A percentile compares a stretch with the other conserved stretches of the same genome.
phyloP scores from a whole-genome alignment of 2,888 invertebrate species.

The Panopea generosa region DNA sequence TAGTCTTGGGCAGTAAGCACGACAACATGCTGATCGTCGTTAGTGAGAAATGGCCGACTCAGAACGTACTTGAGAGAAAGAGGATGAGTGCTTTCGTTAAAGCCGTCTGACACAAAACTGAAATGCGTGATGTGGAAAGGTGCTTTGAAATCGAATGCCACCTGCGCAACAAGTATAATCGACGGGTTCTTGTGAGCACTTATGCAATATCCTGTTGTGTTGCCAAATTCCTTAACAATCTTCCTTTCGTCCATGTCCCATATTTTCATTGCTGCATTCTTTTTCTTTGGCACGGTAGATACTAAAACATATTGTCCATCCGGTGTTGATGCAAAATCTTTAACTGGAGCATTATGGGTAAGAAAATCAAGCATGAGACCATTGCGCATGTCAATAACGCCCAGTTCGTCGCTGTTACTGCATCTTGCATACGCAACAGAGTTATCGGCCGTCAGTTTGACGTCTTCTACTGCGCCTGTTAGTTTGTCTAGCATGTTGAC shows the following conservation, averaged over 20 bases:
- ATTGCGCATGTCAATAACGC: conserved; percentile 81
- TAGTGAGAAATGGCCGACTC: conserved; percentile 79
- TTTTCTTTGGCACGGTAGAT: conserved; percentile 69
- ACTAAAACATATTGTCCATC: conserved; percentile 81
- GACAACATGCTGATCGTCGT: conserved; percentile 80
- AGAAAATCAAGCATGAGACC: conserved; percentile 83
- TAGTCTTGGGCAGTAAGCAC: conserved; percentile 80
- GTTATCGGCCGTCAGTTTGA: conserved; percentile 75
- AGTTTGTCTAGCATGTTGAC: conserved; percentile 79
- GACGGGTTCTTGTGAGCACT: conserved; percentile 62
- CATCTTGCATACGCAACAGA: conserved; percentile 78
- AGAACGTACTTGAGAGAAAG: conserved; percentile 73
- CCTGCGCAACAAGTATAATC: conserved; percentile 77
- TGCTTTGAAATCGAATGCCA: conserved; percentile 67
- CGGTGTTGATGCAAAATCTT: conserved; percentile 77
- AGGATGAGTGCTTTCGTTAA: conserved; percentile 70
- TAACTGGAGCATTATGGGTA: conserved; percentile 80
- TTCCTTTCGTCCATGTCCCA: conserved; percentile 81
- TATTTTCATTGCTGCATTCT: conserved; percentile 76
- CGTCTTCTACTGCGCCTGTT: conserved; percentile 77
- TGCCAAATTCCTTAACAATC: conserved; percentile 82
- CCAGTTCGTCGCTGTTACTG: conserved; percentile 81
- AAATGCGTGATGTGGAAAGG: conserved; percentile 77
- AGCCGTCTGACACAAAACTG: conserved; percentile 67
- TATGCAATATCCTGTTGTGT: conserved; percentile 76